Evolutionary conservation across 2,113 vertebrate species (phyloP).

Genomic region (Antechinus flavipes): DNA sequence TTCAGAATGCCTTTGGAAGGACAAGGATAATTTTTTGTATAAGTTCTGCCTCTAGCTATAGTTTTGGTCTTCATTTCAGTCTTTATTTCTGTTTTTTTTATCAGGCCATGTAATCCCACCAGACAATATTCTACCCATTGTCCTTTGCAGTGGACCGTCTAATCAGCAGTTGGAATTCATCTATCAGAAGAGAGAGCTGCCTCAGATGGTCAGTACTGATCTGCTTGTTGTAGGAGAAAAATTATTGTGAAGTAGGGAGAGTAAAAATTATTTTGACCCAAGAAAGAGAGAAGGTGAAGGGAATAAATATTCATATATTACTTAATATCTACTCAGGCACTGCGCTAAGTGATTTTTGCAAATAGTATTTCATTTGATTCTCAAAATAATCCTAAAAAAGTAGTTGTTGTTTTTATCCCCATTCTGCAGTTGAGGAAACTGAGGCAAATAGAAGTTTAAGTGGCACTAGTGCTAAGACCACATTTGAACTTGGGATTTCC

Average conservation of each 20-base stretch:
- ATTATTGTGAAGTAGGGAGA: background rate
- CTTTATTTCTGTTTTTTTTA: background rate
- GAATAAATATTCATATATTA: background rate
- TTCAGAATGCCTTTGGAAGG: background rate
- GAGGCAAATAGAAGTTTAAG: background rate
- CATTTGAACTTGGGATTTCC: background rate
- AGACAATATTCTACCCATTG: slow-evolving; percentile 93
- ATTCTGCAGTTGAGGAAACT: background rate
- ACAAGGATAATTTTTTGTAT: background rate
- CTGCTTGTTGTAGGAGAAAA: background rate
- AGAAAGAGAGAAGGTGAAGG: background rate
- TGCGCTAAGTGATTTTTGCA: background rate
- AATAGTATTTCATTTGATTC: background rate
- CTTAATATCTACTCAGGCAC: background rate
- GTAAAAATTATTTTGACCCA: background rate
- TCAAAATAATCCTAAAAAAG: background rate
- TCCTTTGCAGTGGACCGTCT: slow-evolving; percentile 93
- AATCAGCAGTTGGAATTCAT: slow-evolving; percentile 95
- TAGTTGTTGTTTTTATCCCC: background rate
- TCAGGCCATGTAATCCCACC: slow-evolving; percentile 97
- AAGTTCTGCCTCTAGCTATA: background rate
- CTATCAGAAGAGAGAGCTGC: slow-evolving; percentile 92
- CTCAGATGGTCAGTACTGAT: slow-evolving; percentile 86
- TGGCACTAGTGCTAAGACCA: background rate
- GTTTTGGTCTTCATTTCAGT: background rate